Conservation (phyloP, 2,888 invertebrate species). For the Xylocampa areola region DNA sequence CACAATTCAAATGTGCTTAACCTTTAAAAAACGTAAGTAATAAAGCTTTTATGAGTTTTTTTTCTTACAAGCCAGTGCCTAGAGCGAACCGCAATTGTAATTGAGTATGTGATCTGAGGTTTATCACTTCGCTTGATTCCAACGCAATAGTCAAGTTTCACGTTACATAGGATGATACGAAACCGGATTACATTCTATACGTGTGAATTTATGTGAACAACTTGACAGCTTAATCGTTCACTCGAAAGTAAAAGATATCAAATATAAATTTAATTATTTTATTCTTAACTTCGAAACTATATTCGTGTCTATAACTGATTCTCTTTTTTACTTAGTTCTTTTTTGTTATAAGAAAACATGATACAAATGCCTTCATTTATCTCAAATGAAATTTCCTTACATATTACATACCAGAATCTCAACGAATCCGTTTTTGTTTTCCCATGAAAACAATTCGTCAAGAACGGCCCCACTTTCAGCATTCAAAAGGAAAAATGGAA, state of each 20-base stretch:
- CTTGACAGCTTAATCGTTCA: slow-evolving; percentile 32
- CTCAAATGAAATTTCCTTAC: slow-evolving; percentile 58
- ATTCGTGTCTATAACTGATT: slow-evolving; percentile 28
- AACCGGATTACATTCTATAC: slow-evolving; percentile 48
- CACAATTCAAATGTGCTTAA: no score
- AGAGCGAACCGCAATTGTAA: slow-evolving; percentile 47
- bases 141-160: slow-evolving; percentile 47
- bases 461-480: slow-evolving; percentile 83
- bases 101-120: slow-evolving; percentile 59
- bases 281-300: slow-evolving; percentile 10
- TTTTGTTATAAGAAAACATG: slow-evolving; percentile 41
- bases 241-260: slow-evolving; percentile 23
- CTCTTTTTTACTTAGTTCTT: slow-evolving; percentile 20
- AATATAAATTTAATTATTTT: slow-evolving; percentile 21
- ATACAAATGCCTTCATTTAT: slow-evolving; percentile 43
- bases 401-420: slow-evolving; percentile 66
- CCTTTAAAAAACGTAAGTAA: no score
- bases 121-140: slow-evolving; percentile 52
- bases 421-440: slow-evolving; percentile 75
- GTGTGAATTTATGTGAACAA: slow-evolving; percentile 44
- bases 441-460: slow-evolving; percentile 87
- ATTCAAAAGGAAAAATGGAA: slow-evolving; percentile 87
- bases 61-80: slow-evolving; percentile 14
- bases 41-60: slow-evolving; percentile 1
- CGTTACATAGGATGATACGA: slow-evolving; percentile 50